Percentiles rank a stretch among this genome's conserved stretches.
These are phyloP conservation scores for Acanthisitta chloris DNA, from an alignment of 2,113 vertebrate species.

Conservation along the genomic window DNA sequence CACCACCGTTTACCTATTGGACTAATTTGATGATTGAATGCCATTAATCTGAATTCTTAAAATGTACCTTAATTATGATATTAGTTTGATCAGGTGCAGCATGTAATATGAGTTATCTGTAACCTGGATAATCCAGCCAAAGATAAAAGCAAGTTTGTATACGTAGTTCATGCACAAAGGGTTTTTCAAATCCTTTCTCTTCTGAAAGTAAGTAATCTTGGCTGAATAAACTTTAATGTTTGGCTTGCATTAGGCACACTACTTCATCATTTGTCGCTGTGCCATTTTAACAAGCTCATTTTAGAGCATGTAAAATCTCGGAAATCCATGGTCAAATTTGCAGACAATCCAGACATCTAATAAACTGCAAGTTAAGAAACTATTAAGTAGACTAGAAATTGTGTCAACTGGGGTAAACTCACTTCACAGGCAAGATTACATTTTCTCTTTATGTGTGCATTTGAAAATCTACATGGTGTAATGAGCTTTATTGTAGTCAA, in stretches of 20 bases:
- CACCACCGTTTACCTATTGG: not conserved
- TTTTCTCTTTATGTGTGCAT: not conserved
- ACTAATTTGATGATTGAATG: not conserved
- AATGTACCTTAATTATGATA: not conserved
- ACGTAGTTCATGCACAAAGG: not conserved
- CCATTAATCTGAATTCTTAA: not conserved
- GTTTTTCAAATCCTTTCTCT: not conserved
- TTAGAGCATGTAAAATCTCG: not conserved
- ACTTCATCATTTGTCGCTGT: not conserved
- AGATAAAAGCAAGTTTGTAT: not conserved
- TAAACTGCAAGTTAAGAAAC: not conserved
- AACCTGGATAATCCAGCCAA: not conserved
- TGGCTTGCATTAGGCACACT: not conserved
- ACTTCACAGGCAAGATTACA: not conserved
- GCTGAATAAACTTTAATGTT: not conserved
- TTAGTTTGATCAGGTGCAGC: not conserved
- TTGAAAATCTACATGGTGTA: not conserved
- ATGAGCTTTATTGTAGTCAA: not conserved
- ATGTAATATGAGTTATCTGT: not conserved
- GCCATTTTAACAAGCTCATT: rapidly evolving
- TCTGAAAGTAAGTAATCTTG: not conserved
- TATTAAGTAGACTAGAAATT: not conserved
- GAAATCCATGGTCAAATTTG: not conserved
- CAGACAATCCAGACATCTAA: not conserved
- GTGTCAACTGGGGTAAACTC: not conserved